Percentiles rank a stretch among this genome's conserved stretches.
Evolutionary conservation across 2,113 vertebrate genomes (phyloP).

Genomic region (Lampris megalopsis): DNA sequence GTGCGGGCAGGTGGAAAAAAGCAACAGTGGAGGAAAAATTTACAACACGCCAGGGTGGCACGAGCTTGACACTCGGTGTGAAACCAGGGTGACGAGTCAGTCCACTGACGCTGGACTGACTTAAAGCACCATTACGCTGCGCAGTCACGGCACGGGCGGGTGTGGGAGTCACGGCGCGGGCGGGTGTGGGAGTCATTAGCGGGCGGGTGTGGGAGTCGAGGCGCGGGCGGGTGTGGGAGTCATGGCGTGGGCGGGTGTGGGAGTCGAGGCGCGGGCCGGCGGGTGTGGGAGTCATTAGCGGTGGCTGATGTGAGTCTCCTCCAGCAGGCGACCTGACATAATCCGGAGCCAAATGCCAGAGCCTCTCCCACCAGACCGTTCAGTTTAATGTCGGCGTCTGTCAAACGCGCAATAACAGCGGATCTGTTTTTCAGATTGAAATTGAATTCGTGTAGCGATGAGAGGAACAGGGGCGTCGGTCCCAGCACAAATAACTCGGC

Average conservation of each 20-base stretch:
- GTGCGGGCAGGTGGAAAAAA: background rate
- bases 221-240: conserved; percentile 3
- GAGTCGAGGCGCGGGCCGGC: too few species aligned
- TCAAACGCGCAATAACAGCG: conserved; percentile 63
- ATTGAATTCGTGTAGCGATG: conserved; percentile 63
- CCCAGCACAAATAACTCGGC: conserved; percentile 60
- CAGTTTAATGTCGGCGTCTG: conserved; percentile 55
- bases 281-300: conserved; percentile 26
- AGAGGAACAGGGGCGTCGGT: conserved; percentile 47
- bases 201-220: conserved; percentile 6
- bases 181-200: background rate
- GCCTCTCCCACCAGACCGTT: conserved; percentile 47
- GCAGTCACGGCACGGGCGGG: background rate
- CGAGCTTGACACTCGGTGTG: background rate
- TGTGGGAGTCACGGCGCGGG: too few species aligned
- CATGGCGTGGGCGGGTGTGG: too few species aligned
- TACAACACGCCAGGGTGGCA: background rate
- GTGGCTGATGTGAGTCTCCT: conserved; percentile 57
- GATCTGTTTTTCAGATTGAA: conserved; percentile 61
- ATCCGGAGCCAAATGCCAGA: conserved; percentile 17
- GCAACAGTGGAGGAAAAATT: background rate
- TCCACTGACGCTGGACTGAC: background rate
- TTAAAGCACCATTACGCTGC: background rate
- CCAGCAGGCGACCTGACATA: conserved; percentile 37
- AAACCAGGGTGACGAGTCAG: background rate